phyloP scores from a whole-genome alignment of 2,113 vertebrate species.

The Sitta europaea region DNA sequence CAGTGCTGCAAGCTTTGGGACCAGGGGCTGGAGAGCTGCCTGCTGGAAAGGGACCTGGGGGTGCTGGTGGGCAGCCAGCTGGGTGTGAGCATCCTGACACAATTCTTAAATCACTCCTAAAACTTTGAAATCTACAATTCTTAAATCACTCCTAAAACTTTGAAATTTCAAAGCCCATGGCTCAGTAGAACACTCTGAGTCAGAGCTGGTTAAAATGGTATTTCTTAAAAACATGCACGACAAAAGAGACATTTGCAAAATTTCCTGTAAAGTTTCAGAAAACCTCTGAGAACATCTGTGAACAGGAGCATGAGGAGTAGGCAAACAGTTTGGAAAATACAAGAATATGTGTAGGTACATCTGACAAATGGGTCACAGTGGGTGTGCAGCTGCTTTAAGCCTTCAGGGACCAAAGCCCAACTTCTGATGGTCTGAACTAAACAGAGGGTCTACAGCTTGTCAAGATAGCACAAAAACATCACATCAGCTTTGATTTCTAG shows the following conservation, averaged over 20 bases:
- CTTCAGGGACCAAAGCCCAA: background rate
- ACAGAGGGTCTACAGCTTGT: background rate
- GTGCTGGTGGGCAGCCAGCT: background rate
- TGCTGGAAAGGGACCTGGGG: background rate
- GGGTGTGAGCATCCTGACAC: no score
- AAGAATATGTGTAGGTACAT: accelerated
- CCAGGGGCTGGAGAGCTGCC: background rate
- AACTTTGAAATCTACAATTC: background rate
- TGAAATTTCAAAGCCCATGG: background rate
- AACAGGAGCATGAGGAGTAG: background rate
- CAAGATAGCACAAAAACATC: background rate
- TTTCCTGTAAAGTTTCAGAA: background rate
- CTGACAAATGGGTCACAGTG: background rate
- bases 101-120: background rate
- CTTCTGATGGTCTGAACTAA: background rate
- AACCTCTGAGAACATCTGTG: background rate
- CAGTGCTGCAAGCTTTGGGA: background rate
- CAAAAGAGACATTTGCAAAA: background rate
- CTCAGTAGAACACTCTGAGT: background rate
- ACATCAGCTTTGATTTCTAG: background rate
- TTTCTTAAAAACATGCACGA: background rate
- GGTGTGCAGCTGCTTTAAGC: background rate
- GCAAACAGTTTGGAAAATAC: background rate
- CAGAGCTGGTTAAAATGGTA: background rate
- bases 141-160: background rate